Base-by-base conservation (phyloP, 2,888 invertebrate species). In the Cepaea hortensis region DNA sequence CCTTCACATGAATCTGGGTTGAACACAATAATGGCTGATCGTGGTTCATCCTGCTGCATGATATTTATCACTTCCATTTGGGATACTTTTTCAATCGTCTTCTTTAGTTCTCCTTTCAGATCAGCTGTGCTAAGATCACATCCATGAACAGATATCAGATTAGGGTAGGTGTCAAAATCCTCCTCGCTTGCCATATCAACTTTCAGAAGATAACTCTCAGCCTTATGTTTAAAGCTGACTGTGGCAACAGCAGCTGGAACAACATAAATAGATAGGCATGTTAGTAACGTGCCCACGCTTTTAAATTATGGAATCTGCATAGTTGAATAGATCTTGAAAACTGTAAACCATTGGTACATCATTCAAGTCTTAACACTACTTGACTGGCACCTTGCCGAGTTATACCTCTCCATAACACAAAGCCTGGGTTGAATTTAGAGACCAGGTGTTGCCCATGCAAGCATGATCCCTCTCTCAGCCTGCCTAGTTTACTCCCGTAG, bases 101-200 rank as follows among this genome's bases (percentile, higher is more conserved):
- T 20, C 50, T 35, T 50, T 23, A 85, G 50, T 65, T 55, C 65
- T 18, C n/a, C n/a, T 20, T 55, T 62, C 20, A 77, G 15, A 7
- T 81, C 75, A 48, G 11, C 7, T 46, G 23, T 81, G 11, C 11
- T 35, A 50, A 11, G 65, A 48, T 23, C 20, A 18, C n/a, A n/a
- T 70, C 85, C 85, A 79, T 80, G 72, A 3, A 85, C 80, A 70
- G 61, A 85, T 15, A 85, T 5, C 35, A 75, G 13, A 81, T 85
- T 85, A n/a, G 23, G 4, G 23, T 81, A 72, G 7, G 81, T 85
- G 6, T 85, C 23, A 65, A 85, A 85, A 48, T 85, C 85, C 7
- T 72, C 85, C 48, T 81, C n/a, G 62, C 48, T 81, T 35, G 85
- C 85, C 35, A 85, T 85, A 68, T 81, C 76, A 35, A 85, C 75